These are phyloP conservation scores for Peromyscus californicus DNA, from an alignment of 2,113 vertebrate genomes.

Conservation along the genomic window DNA sequence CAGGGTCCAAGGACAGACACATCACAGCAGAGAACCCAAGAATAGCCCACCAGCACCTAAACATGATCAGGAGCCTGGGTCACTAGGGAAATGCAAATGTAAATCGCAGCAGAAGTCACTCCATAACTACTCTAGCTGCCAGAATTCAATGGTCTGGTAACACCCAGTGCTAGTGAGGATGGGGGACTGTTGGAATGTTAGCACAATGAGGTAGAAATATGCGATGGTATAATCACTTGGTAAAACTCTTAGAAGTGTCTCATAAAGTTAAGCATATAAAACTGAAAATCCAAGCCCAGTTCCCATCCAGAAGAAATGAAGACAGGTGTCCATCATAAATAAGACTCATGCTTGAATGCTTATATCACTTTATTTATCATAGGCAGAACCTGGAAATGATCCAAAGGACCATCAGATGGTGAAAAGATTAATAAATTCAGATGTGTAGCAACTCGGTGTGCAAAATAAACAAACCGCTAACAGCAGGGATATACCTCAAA, in stretches of 20 bases:
- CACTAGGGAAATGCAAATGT: not conserved
- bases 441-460: not conserved
- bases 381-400: slow-evolving; percentile 3
- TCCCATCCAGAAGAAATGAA: not conserved
- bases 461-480: not conserved
- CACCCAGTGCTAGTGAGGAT: not conserved
- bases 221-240: not conserved
- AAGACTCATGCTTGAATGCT: not conserved
- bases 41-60: not conserved
- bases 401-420: not conserved
- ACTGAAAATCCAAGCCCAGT: not conserved
- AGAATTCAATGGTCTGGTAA: not conserved
- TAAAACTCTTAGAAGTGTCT: not conserved
- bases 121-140: not conserved
- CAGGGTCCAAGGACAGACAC: not conserved
- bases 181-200: not conserved
- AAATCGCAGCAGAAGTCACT: not conserved
- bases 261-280: slow-evolving; percentile 26
- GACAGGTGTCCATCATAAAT: not conserved
- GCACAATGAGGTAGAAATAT: not conserved
- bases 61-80: not conserved
- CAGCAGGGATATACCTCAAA: not conserved
- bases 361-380: slow-evolving; percentile 34
- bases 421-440: not conserved
- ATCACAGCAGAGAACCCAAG: not conserved